Conservation (phyloP, 2,113 vertebrate species). For the Oncorhynchus nerka region DNA sequence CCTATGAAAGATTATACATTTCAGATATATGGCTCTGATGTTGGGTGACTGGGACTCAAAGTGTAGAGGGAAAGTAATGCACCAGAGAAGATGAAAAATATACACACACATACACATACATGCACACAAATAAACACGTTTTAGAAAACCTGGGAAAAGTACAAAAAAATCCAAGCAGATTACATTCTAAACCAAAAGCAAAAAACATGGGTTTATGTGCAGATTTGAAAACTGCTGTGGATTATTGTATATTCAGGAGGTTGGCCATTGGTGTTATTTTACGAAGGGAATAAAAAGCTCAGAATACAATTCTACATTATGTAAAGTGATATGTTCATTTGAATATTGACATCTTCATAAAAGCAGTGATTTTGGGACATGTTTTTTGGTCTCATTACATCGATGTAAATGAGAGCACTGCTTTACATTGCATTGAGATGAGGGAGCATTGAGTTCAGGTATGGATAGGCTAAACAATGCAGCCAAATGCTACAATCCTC, state of each 20-base stretch:
- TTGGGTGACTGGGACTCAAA: constrained; percentile 1
- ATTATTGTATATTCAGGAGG: too few relatives aligned
- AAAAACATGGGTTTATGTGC: constrained; percentile 33
- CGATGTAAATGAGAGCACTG: background rate
- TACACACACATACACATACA: background rate
- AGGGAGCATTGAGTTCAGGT: background rate
- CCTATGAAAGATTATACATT: constrained; percentile 9
- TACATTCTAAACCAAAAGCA: constrained; percentile 48
- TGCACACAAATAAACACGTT: background rate
- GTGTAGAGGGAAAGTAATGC: background rate
- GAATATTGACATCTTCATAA: too few relatives aligned
- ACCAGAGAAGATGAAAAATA: background rate
- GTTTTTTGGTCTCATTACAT: background rate
- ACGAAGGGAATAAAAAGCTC: background rate
- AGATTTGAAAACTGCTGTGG: constrained; percentile 51
- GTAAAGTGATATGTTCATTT: too few relatives aligned
- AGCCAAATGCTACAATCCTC: constrained; percentile 1
- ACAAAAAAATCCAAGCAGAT: constrained; percentile 49
- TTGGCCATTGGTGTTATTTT: background rate
- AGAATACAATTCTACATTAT: background rate
- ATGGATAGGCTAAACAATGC: background rate
- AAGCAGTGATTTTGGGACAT: background rate
- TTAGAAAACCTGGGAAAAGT: too few relatives aligned
- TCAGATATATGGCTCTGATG: background rate
- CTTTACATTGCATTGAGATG: background rate